Conservation (phyloP, 2,797 vertebrate genomes). For the Sternotherus odoratus region DNA sequence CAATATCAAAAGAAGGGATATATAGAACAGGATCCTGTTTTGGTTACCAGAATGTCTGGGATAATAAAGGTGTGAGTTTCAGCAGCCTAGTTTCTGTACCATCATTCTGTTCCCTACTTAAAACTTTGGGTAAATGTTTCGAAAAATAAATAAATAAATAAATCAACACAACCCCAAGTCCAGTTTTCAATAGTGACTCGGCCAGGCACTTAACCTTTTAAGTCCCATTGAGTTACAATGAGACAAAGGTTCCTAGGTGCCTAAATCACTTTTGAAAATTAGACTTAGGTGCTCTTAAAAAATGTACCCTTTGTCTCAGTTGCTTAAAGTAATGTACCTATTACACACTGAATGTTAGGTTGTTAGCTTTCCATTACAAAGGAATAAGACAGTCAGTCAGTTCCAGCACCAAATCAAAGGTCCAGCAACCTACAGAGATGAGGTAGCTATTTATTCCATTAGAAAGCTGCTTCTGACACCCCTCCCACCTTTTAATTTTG, state of each 20-base stretch:
- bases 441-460: background rate
- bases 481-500: background rate
- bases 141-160: no score
- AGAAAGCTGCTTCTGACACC: background rate
- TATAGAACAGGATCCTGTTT: background rate
- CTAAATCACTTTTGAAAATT: background rate
- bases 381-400: no score
- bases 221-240: no score
- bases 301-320: background rate
- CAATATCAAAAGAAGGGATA: background rate
- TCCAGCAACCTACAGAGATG: background rate
- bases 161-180: no score
- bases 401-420: background rate
- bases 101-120: background rate
- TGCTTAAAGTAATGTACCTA: background rate
- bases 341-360: no score
- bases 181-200: no score
- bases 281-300: background rate
- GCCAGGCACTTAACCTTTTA: no score
- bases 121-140: no score
- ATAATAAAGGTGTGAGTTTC: background rate
- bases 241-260: no score
- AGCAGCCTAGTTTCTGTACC: background rate
- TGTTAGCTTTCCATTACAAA: no score
- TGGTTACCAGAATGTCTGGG: background rate